A percentile compares a stretch with the other conserved stretches of the same genome.
These are phyloP conservation scores for Chymomyza caudatula DNA, from an alignment of 2,888 invertebrate species.

Conservation along the genomic window DNA sequence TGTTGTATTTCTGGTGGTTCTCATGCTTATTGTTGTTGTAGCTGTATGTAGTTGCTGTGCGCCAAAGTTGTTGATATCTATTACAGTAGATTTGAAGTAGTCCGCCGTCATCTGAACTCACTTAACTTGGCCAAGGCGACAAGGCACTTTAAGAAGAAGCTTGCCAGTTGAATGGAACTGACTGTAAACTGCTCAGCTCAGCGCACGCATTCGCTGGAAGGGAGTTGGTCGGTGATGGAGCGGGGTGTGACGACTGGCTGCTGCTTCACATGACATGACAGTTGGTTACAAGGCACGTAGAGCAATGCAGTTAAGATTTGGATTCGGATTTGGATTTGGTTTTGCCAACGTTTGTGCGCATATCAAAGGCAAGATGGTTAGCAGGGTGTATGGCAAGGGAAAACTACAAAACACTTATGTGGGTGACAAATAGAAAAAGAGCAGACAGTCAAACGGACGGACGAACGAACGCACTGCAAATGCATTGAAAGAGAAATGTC, in stretches of 20 bases:
- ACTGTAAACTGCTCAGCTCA: constrained; percentile 27
- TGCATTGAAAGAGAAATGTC: constrained; percentile 67
- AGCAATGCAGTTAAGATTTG: constrained; percentile 63
- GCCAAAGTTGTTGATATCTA: constrained; percentile 70
- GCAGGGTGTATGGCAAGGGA: constrained; percentile 25
- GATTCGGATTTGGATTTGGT: constrained; percentile 61
- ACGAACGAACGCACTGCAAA: neutral
- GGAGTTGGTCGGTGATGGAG: neutral
- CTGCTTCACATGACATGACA: constrained; percentile 53
- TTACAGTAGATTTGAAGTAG: constrained; percentile 68
- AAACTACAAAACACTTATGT: constrained; percentile 71
- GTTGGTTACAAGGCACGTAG: constrained; percentile 66
- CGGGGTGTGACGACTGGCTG: neutral
- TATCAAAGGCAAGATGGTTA: constrained; percentile 57
- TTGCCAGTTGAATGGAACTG: constrained; percentile 64
- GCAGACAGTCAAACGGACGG: constrained; percentile 4
- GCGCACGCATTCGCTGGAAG: neutral
- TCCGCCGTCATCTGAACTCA: constrained; percentile 63
- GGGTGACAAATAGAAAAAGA: constrained; percentile 67
- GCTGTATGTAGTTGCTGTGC: constrained; percentile 10
- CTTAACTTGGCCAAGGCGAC: constrained; percentile 46
- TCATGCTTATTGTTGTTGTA: neutral
- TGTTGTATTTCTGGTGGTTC: neutral
- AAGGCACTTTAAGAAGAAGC: constrained; percentile 43
- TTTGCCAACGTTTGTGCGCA: constrained; percentile 55